Conservation (phyloP, 23 tunicate species). For the Halocynthia aurantium region DNA sequence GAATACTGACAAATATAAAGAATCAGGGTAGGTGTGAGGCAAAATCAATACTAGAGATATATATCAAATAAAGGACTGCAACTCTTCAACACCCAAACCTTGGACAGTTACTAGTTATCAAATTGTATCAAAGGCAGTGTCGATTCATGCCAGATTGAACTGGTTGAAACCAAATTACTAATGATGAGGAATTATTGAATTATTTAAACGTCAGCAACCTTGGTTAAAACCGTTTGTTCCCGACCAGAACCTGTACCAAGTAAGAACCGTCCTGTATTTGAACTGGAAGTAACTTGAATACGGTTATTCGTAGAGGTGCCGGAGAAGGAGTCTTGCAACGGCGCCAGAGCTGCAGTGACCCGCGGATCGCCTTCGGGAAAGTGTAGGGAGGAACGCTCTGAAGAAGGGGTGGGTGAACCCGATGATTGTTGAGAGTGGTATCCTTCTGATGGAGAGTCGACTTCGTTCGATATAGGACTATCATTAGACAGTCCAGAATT, state of each 20-base stretch:
- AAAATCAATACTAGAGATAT: too few species aligned
- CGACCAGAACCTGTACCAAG: slow-evolving; percentile 4
- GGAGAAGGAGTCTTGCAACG: background rate
- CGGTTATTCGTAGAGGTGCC: background rate
- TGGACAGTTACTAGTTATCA: too few species aligned
- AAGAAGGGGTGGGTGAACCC: slow-evolving; percentile 83
- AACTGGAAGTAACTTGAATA: too few species aligned
- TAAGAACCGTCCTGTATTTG: background rate
- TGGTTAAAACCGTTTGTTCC: slow-evolving; percentile 10
- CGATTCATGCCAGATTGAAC: too few species aligned
- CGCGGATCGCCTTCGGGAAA: slow-evolving; percentile 27
- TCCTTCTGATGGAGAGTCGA: slow-evolving; percentile 68
- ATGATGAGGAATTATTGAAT: too few species aligned
- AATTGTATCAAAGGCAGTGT: too few species aligned
- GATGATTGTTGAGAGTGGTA: slow-evolving; percentile 93
- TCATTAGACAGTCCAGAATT: background rate
- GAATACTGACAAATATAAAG: too few species aligned
- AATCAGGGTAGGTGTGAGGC: too few species aligned
- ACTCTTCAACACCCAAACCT: too few species aligned
- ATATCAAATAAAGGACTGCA: too few species aligned
- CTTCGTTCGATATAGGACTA: slow-evolving; percentile 6
- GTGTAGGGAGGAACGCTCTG: slow-evolving; percentile 53
- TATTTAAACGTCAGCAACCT: slow-evolving; percentile 12
- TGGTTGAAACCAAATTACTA: too few species aligned
- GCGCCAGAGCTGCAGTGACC: slow-evolving; percentile 1